These are phyloP conservation scores for Bagarius yarrelli DNA, from an alignment of 2,113 vertebrate genomes.

Conservation along the genomic window DNA sequence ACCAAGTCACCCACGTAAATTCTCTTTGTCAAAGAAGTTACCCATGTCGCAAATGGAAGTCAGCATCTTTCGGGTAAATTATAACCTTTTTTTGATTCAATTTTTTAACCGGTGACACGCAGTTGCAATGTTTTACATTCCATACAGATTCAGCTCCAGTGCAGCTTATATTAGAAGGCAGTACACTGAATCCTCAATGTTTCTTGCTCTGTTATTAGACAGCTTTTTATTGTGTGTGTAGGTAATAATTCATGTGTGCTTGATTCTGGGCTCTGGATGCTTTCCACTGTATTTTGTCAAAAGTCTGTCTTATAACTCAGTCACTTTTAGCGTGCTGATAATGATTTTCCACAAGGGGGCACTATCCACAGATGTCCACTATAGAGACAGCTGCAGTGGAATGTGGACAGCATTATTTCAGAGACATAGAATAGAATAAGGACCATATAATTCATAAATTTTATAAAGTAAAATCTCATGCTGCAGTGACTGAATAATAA, in stretches of 20 bases:
- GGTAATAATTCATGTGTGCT: not conserved
- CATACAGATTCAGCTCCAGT: not conserved
- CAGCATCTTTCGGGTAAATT: slow-evolving; percentile 74
- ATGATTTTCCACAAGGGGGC: slow-evolving; percentile 1
- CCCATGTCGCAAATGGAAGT: slow-evolving; percentile 75
- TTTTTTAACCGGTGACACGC: slow-evolving; percentile 11
- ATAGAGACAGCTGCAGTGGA: not conserved
- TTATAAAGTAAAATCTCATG: not conserved
- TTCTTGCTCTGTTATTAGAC: not conserved
- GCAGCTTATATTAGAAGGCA: not conserved
- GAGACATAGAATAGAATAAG: not conserved
- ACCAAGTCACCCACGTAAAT: slow-evolving; percentile 62
- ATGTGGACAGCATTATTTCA: not conserved
- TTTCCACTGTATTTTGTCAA: not conserved
- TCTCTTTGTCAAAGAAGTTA: slow-evolving; percentile 68
- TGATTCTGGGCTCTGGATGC: slow-evolving; percentile 6
- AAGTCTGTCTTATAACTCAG: not conserved
- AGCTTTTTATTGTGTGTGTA: slow-evolving; percentile 1
- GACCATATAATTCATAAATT: no score
- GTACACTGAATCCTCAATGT: not conserved
- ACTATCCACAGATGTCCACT: not conserved
- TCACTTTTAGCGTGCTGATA: not conserved
- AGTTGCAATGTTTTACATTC: slow-evolving; percentile 20
- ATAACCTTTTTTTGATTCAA: slow-evolving; percentile 28
- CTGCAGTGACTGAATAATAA: not conserved